Evolutionary conservation across 2,888 invertebrate species (phyloP), one percentile per base, ranked within the genome.

Genomic region (Patella pellucida): DNA sequence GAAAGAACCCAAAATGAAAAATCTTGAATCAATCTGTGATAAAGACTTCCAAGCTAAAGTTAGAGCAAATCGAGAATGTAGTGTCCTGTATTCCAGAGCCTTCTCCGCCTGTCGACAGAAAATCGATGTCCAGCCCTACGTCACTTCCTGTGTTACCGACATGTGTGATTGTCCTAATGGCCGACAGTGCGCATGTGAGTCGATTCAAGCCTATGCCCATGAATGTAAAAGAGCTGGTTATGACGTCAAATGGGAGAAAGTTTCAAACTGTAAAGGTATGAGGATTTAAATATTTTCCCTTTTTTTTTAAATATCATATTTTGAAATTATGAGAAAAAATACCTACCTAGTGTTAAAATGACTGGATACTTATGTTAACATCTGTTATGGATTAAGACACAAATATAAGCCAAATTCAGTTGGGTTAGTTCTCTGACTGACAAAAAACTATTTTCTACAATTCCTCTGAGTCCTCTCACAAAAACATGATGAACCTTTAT

Each of bases 181-280:
- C 16, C 88, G 90, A 70, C 93, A 93, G 86, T 97, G 97, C 86
- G 95, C 96, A 89, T 97, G 97, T 91, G 96, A 97, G 83, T 95
- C 96, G 79, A 94, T 97, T 86, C 94, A 95, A 74, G 97, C 97
- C 3, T 97, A 97, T 89, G 95, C 95, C 0, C 94, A 96, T 82
- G 96, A 96, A 90, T 97, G 97, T 89, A 93, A 94, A 79, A 93
- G 96, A 31, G 91, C 95, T 67, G 96, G 96, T 0, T 94, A 95
- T 52, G 78, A 71, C 1, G 75, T 82, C 54, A 68, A 75, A 12
- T 80, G 80, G 80, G 76, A 81, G 15, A 78, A 79, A 67, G 74
- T 78, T 5, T 74, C 69, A 16, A 75, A 74, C 27, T 85, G 85
- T 69, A 76, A 78, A 68, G 79, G 85, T 83, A 68, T 78, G 82